Evolutionary conservation across 2,888 invertebrate genomes (phyloP), one percentile per base, ranked within the genome.

Genomic region (Therioaphis trifolii): DNA sequence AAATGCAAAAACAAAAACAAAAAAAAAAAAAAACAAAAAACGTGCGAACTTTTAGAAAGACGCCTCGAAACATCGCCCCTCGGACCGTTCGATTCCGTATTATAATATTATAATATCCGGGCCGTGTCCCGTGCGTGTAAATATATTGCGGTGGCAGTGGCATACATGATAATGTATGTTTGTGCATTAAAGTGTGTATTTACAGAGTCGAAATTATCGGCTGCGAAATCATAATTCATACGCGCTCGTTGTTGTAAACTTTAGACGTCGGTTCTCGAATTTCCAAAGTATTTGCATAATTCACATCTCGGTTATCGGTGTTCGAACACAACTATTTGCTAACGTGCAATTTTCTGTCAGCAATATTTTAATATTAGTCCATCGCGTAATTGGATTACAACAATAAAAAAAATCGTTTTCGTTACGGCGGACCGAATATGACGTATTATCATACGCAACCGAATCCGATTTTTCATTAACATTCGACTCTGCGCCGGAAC

Each of bases 271-370:
- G 58, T 75, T 61, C 58, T 24, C 18, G 75, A 75, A 75, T 75
- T 75, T 27, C 40, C 43, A 43, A 75, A 75, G 74, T 55, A 55
- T 74, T 72, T 74, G 35, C 55, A 75, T 75, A 61, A 75, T 61
- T 75, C 58, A 74, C 35, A 74, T 24, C 58, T 40, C 7, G 58
- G 27, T 18, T 43, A 61, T 75, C 61, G 75, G 58, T 61, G 43
- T 61, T 61, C 15, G 35, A 61, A 43, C 35, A 43, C 43, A 46
- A 46, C 61, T 76, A 61, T 76, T 76, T 46, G 61, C 61, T 58
- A n/a, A 46, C n/a, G 61, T 24, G 35, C 58, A 9, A 74, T 55
- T 74, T 74, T 55, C 49, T 9, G 55, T 21, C 35, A 9, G 52
- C 35, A 35, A 52, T 52, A 52, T 52, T 35, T 74, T 35, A 18